Evolutionary conservation across 2,113 vertebrate genomes (phyloP), one percentile per base, ranked within the genome.

Genomic region (Orycteropus afer): DNA sequence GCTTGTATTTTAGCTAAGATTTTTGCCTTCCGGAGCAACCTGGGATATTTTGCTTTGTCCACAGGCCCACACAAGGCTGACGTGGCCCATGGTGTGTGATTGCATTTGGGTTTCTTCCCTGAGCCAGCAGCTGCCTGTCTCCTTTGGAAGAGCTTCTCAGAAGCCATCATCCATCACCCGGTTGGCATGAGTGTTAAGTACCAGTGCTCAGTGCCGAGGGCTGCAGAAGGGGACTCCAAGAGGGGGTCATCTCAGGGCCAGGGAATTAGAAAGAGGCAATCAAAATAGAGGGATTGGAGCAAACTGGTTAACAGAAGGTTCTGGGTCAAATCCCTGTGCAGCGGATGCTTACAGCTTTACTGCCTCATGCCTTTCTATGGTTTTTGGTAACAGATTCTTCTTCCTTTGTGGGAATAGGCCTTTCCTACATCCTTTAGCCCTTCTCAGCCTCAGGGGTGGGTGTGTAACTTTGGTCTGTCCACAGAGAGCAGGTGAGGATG

Each of bases 221-320:
- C 84, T 82, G 76, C 0, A 1, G 59, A 65, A 55, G 32, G 65
- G 83, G 88, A 6, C 63, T 61, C 67, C 0, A 5, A 23, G 84
- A 78, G n/a, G 47, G 65, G 91, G 74, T 95, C 86, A 90, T 81
- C 32, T 20, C 55, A 55, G 89, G 81, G 86, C 91, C 55, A 45
- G 91, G 85, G 71, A 89, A 47, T 84, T 63, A 90, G 91, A 83
- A 82, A 80, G 81, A 86, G 45, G 86, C 89, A n/a, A 76, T 90
- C 27, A 23, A 47, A n/a, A 37, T 0, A 27, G 85, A 63, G 37
- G 40, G 61, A 2, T 4, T 25, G 63, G 57, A 12, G 55, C 47
- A 73, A 20, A 32, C 22, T 4, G 34, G 81, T 77, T 74, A 89
- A 42, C 93, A 23, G 0, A 0, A 29, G 80, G 80, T 3, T 5